Percentiles rank a stretch among this genome's conserved stretches.
These are phyloP conservation scores for Rhynchopsitta pachyrhyncha DNA, from an alignment of 2,113 vertebrate species.

Conservation along the genomic window DNA sequence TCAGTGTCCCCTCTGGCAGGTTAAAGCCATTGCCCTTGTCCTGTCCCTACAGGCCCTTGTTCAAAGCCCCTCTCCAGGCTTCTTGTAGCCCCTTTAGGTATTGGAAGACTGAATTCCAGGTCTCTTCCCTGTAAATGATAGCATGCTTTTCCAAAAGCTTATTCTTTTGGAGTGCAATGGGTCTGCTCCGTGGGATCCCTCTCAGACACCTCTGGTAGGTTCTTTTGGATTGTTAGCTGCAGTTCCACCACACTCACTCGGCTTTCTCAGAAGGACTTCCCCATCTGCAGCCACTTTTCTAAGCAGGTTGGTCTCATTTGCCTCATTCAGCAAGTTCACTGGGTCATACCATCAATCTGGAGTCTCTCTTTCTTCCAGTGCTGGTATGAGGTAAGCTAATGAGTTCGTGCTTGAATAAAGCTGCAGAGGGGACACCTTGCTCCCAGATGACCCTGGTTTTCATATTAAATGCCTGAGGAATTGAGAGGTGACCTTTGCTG, in stretches of 20 bases:
- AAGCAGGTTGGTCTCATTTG: background rate
- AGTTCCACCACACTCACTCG: rapidly evolving
- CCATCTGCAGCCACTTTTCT: background rate
- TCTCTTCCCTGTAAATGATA: background rate
- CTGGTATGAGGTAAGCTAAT: background rate
- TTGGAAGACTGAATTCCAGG: background rate
- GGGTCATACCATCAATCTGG: background rate
- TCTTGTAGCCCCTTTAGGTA: background rate
- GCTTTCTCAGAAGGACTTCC: background rate
- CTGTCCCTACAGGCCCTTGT: background rate
- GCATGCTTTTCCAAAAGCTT: background rate
- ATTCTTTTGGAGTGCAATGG: background rate
- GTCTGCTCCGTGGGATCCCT: background rate
- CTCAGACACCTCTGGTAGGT: background rate
- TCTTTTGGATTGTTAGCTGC: background rate
- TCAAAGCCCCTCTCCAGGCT: background rate
- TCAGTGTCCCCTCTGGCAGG: background rate
- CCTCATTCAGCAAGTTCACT: background rate
- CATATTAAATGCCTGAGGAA: background rate
- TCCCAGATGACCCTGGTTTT: background rate
- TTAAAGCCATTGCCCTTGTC: background rate
- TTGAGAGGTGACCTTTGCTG: background rate
- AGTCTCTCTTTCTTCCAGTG: background rate
- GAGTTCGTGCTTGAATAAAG: background rate
- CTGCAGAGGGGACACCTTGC: background rate